phyloP scores from a whole-genome alignment of 1,140 invertebrate genomes.

The Drosophila suzukii region DNA sequence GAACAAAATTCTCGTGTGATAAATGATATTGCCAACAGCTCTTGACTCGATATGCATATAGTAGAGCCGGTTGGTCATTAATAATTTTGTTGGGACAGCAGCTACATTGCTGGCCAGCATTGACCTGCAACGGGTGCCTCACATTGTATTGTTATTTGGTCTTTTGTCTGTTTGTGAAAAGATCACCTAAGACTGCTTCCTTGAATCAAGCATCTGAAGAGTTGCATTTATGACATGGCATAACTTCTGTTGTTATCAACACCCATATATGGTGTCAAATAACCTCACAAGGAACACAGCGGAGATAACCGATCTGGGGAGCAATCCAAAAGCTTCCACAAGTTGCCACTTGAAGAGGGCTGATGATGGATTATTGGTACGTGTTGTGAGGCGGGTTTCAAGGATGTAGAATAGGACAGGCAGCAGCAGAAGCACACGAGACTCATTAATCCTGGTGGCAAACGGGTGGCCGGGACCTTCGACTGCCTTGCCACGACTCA shows the following conservation, averaged over 20 bases:
- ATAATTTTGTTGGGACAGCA: conserved; percentile 51
- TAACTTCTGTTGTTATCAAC: conserved; percentile 8
- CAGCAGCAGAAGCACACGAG: conserved; percentile 57
- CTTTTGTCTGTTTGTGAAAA: conserved; percentile 15
- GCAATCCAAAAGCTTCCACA: conserved; percentile 35
- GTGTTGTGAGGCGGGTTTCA: conserved; percentile 56
- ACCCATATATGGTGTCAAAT: conserved; percentile 17
- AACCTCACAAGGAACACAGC: background rate
- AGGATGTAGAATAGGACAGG: conserved; percentile 57
- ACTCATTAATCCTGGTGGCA: conserved; percentile 73
- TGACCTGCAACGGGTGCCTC: background rate
- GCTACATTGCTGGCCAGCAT: background rate
- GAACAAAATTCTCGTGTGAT: conserved; percentile 73
- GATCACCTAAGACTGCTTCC: background rate
- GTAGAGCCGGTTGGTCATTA: conserved; percentile 60
- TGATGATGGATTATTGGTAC: conserved; percentile 77
- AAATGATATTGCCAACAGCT: conserved; percentile 75
- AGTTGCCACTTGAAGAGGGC: conserved; percentile 48
- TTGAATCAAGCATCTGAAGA: conserved; percentile 1
- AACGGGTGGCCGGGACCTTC: conserved; percentile 54
- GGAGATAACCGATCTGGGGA: conserved; percentile 50
- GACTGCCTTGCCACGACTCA: conserved; percentile 63
- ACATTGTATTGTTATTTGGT: conserved; percentile 19
- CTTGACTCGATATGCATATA: conserved; percentile 73
- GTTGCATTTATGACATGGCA: conserved; percentile 1